Evolutionary conservation across 2,113 vertebrate genomes (phyloP), one percentile per base, ranked within the genome.

Genomic region (Podarcis raffonei): DNA sequence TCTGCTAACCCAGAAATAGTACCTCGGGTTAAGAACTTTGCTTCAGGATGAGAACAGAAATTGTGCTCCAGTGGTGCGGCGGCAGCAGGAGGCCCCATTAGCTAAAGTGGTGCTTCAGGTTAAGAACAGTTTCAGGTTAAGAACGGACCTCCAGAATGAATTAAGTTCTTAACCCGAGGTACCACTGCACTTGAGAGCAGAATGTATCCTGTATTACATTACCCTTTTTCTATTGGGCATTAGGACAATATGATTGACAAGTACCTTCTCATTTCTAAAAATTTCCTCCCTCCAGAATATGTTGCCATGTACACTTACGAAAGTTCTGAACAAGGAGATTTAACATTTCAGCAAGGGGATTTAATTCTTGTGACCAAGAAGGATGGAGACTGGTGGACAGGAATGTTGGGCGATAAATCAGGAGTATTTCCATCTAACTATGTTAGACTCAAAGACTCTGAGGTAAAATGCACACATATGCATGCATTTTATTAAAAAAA

Each of bases 351-450:
- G 95, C 99, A 99, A 95, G 99, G 99, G 53, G 99, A 99, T 91
- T 92, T 99, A 91, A 99, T 99, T 94, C 94, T 98, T 94, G 99
- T 99, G 90, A 99, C 98, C 90, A 99, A 98, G 97, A 99, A 99
- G 95, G 99, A 99, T 95, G 99, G 99, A 1, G 99, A 99, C 93
- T 99, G 99, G 99, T 99, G 99, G 99, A 99, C 99, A 1, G 99
- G 99, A 59, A 97, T 97, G 25, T 97, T 98, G 84, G 97, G 97
- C 65, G 98, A 98, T 85, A 99, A 98, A 96, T 98, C 98, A 0
- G 99, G 99, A 87, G 99, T 99, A 93, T 99, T 99, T 94, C 99
- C 99, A 22, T 99, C 99, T 91, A 99, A 99, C 96, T 99, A 99
- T 87, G 99, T 99, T 94, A 98, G 98, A 95, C 98, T 98, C 85